Conservation (phyloP, 1,140 invertebrate genomes). For the Cepaea nemoralis region DNA sequence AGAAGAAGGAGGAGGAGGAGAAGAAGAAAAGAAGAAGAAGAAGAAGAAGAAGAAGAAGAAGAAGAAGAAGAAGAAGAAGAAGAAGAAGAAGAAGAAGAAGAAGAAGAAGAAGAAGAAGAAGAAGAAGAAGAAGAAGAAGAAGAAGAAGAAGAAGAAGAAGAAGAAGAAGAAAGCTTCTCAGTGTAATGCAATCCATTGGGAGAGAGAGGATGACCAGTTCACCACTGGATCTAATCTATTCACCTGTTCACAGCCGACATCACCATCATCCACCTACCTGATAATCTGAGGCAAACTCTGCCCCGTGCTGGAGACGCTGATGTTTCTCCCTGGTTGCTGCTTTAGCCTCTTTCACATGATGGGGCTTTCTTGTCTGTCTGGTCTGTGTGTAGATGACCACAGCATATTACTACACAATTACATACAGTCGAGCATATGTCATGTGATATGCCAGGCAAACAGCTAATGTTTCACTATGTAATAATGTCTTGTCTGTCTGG, state of each 20-base stretch:
- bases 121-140: slow-evolving; percentile 6
- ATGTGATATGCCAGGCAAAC: too few species aligned
- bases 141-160: not conserved
- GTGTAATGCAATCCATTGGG: too few species aligned
- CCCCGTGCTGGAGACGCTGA: not conserved
- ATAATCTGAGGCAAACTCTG: slow-evolving; percentile 5
- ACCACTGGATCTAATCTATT: too few species aligned
- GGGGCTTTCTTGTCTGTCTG: not conserved
- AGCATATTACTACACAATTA: too few species aligned
- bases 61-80: slow-evolving; percentile 2
- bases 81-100: not conserved
- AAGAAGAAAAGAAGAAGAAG: not conserved
- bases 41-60: not conserved
- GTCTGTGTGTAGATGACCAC: not conserved
- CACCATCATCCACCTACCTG: too few species aligned
- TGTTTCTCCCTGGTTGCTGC: not conserved
- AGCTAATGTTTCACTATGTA: too few species aligned
- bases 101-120: slow-evolving; percentile 7
- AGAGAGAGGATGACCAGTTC: too few species aligned
- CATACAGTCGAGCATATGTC: too few species aligned
- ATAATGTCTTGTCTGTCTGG: too few species aligned
- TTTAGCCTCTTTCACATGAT: slow-evolving; percentile 12
- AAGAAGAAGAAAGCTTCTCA: not conserved
- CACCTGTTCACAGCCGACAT: too few species aligned
- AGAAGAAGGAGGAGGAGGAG: slow-evolving; percentile 2